phyloP scores from a whole-genome alignment of 2,797 vertebrate genomes.

The Hapalemur alaotrensis region DNA sequence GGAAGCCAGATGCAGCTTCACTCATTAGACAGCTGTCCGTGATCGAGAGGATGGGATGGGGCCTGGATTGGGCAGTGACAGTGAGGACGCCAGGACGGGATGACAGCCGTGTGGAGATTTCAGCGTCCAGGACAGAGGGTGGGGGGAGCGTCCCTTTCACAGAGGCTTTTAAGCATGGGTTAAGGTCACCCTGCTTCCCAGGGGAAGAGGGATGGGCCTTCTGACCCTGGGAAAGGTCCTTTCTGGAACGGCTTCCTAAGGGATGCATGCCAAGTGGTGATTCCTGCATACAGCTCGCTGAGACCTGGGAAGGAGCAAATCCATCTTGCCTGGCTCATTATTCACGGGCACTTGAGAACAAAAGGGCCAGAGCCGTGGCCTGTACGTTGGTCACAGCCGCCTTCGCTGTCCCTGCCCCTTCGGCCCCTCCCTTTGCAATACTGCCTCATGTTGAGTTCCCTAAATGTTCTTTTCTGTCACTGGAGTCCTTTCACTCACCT shows the following conservation, averaged over 20 bases:
- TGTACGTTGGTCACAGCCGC: rapidly evolving
- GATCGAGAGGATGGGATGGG: background rate
- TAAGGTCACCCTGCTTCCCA: background rate
- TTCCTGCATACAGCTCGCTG: background rate
- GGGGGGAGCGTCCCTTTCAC: background rate
- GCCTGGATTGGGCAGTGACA: background rate
- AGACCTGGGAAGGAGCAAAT: background rate
- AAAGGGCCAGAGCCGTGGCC: background rate
- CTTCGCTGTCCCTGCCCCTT: background rate
- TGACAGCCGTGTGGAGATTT: rapidly evolving
- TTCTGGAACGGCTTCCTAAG: background rate
- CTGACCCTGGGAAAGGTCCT: background rate
- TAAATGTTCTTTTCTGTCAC: background rate
- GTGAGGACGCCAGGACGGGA: background rate
- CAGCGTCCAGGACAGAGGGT: background rate
- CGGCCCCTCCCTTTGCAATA: background rate
- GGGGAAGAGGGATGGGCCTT: background rate
- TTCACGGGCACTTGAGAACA: background rate
- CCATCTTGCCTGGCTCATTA: background rate
- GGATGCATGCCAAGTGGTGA: too few relatives aligned
- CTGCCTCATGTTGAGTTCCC: slow-evolving; percentile 47
- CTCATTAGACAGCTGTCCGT: background rate
- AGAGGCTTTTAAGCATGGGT: background rate
- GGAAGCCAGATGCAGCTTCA: background rate
- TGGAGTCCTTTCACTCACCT: background rate